phyloP scores from a whole-genome alignment of 1,140 invertebrate genomes.

The Gyrodactylus bullatarudis region DNA sequence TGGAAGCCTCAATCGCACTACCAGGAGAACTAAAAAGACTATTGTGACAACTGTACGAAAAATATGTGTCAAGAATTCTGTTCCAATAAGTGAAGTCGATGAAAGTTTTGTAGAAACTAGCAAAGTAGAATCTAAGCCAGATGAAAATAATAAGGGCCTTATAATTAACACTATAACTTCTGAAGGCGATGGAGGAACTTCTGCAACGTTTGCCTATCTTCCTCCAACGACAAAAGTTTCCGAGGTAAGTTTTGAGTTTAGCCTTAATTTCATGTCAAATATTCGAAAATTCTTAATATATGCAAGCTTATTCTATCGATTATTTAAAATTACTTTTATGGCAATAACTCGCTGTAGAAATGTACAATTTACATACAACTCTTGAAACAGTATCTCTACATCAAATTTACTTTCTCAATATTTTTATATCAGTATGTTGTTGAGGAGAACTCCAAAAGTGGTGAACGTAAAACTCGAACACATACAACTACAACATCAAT shows the following conservation, averaged over 20 bases:
- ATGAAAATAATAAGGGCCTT: background rate
- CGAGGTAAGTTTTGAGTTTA: too few species aligned
- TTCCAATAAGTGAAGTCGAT: background rate
- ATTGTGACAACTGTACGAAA: background rate
- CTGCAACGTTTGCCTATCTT: background rate
- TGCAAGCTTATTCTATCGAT: too few species aligned
- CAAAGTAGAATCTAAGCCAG: too few species aligned
- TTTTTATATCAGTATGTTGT: too few species aligned
- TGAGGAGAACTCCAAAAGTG: background rate
- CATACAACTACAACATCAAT: background rate
- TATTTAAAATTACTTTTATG: too few species aligned
- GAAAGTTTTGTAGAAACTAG: too few species aligned
- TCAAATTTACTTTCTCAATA: too few species aligned
- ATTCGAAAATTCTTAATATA: too few species aligned
- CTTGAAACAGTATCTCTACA: too few species aligned
- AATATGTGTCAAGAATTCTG: background rate
- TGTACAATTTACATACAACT: too few species aligned
- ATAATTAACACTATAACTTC: background rate
- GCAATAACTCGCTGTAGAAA: too few species aligned
- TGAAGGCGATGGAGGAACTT: background rate
- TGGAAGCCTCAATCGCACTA: background rate
- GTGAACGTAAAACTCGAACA: background rate
- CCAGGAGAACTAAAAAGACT: background rate
- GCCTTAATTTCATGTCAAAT: too few species aligned
- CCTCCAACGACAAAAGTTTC: background rate